Percentiles rank a stretch among this genome's conserved stretches.
Conservation (phyloP, 2,113 vertebrate genomes). For the Neotragus moschatus region DNA sequence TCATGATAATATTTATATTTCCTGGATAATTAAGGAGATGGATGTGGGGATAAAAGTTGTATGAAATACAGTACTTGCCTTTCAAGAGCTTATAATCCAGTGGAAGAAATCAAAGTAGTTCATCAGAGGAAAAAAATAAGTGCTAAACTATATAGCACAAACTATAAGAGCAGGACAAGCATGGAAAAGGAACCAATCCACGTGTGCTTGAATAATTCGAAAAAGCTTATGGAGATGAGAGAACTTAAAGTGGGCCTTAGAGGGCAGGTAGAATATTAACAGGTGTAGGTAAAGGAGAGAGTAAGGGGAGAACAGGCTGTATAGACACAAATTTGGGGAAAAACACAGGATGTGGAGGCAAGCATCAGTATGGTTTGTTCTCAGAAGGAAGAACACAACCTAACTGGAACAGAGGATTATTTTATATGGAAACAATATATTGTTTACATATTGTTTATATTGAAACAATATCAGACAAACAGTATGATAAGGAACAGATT, state of each 20-base stretch:
- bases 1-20: constrained; percentile 30
- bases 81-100: constrained; percentile 46
- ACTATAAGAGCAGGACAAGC: neutral
- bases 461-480: neutral
- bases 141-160: neutral
- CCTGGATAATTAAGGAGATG: constrained; percentile 26
- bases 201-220: neutral
- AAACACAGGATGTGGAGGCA: neutral
- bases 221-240: neutral
- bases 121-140: constrained; percentile 44
- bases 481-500: neutral
- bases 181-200: neutral
- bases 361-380: neutral
- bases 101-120: constrained; percentile 29
- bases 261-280: neutral
- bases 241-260: neutral
- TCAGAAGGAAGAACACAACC: neutral
- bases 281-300: neutral
- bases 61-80: constrained; percentile 30
- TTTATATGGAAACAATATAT: neutral
- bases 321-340: neutral
- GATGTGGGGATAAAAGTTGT: neutral
- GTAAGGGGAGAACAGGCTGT: neutral
- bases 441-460: neutral
- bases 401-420: neutral